Percentiles rank a stretch among this genome's conserved stretches.
phyloP scores from a whole-genome alignment of 2,797 vertebrate genomes.

The Enteromius afrohamiltoni region DNA sequence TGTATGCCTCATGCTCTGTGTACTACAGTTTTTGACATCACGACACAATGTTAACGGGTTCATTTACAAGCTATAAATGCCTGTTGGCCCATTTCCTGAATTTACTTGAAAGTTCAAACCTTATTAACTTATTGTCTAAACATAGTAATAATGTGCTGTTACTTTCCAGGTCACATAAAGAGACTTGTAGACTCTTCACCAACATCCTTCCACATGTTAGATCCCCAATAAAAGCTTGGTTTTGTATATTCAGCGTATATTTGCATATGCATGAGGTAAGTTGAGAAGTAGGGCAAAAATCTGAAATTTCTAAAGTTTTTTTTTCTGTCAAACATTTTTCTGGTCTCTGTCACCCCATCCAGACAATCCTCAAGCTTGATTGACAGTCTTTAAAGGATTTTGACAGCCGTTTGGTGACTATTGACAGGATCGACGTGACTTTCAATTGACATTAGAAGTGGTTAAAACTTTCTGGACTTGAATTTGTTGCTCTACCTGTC shows the following conservation, averaged over 20 bases:
- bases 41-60: slow-evolving; percentile 1
- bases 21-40: not conserved
- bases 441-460: slow-evolving; percentile 40
- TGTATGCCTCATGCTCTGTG: not conserved
- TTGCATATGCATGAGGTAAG: slow-evolving; percentile 26
- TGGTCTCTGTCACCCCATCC: slow-evolving; percentile 34
- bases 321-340: not conserved
- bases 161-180: slow-evolving; percentile 18
- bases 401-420: slow-evolving; percentile 27
- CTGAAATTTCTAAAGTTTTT: not conserved
- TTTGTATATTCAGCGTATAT: not conserved
- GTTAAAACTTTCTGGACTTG: not conserved
- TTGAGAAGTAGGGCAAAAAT: slow-evolving; percentile 3
- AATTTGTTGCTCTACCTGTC: not conserved
- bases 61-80: slow-evolving; percentile 38
- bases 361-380: slow-evolving; percentile 36
- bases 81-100: slow-evolving; percentile 38
- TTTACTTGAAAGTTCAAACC: slow-evolving; percentile 29
- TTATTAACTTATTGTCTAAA: slow-evolving; percentile 37
- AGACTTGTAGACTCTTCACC: slow-evolving; percentile 1
- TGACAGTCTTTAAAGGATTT: slow-evolving; percentile 26
- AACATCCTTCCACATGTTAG: not conserved
- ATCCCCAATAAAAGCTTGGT: not conserved
- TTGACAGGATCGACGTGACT: slow-evolving; percentile 14
- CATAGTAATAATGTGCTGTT: slow-evolving; percentile 17